Percentiles rank a stretch among this genome's conserved stretches.
Evolutionary conservation across 2,888 invertebrate species (phyloP).

Genomic region (Bhutanitis thaidina): DNA sequence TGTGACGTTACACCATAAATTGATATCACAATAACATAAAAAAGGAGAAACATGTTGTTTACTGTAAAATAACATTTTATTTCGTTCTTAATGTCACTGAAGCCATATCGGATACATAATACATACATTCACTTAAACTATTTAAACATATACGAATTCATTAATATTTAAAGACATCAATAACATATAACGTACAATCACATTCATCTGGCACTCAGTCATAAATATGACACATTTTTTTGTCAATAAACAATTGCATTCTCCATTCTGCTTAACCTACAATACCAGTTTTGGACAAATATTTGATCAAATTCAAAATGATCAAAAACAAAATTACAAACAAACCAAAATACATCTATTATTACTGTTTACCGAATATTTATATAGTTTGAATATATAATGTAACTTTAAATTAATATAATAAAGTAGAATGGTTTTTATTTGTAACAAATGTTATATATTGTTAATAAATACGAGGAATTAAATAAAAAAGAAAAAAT

Average conservation of each 20-base stretch:
- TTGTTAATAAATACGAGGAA: no score
- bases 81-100: slow-evolving; percentile 60
- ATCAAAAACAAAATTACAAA: no score
- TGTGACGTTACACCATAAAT: no score
- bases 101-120: slow-evolving; percentile 63
- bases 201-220: slow-evolving; percentile 73
- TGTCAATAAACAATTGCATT: neutral
- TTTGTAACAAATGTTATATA: no score
- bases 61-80: slow-evolving; percentile 76
- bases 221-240: slow-evolving; percentile 29
- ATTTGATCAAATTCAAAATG: neutral
- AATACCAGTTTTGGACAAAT: slow-evolving; percentile 8
- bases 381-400: no score
- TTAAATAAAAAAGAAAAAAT: no score
- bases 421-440: no score
- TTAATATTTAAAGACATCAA: slow-evolving; percentile 38
- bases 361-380: no score
- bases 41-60: slow-evolving; percentile 34
- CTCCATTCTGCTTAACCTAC: neutral
- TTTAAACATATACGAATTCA: slow-evolving; percentile 53
- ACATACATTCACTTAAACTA: slow-evolving; percentile 60
- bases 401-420: no score
- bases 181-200: slow-evolving; percentile 56
- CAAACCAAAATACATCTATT: no score
- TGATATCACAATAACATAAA: no score